Base-by-base conservation (phyloP, 2,113 vertebrate species). In the Scomber japonicus region DNA sequence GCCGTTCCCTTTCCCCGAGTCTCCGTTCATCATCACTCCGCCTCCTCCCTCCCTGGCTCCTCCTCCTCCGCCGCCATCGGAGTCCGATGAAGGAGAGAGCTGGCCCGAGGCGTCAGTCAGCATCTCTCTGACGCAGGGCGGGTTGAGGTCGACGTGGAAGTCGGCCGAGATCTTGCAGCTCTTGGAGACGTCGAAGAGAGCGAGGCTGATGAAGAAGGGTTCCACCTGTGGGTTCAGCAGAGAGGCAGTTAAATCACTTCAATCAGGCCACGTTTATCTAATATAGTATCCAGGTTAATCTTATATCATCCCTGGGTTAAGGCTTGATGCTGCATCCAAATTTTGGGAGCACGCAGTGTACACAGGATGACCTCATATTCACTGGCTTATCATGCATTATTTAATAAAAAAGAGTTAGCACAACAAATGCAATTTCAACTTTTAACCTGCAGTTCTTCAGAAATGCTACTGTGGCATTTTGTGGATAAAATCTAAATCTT, bases 141-240 rank as follows among this genome's bases (percentile, higher is more conserved):
- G 95, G 79, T 99, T 99, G 78, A 99, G 83, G 88, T 99, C 98
- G 72, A 98, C 89, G 0, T 99, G 97, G 92, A 99, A 99, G 91
- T 99, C 98, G 17, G 96, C 96, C 0, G 98, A 99, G 91, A 99
- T 97, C 93, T 99, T 99, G 90, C 97, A 98, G 59, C 96, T 97
- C 88, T 96, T 97, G 81, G 93, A 96, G 62, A 98, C 86, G 81
- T 99, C 97, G 6, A 99, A 99, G 65, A 99, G 94, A 0, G 97
- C 97, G 17, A 99, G 95, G 90, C 92, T 98, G 80, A 99, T 94
- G 92, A 99, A 99, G 92, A 99, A 99, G 0, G 98, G 98, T 69
- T 99, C 98, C 71, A 99, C 96, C 98, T 99, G 88, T n/a, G 79
- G 88, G 24, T 27, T 27, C 8, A 59, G 21, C 8, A 72, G 31